These are phyloP conservation scores for Theonella swinhoei DNA, from an alignment of 37 sponge, comb jelly and placozoan genomes.

Conservation along the genomic window DNA sequence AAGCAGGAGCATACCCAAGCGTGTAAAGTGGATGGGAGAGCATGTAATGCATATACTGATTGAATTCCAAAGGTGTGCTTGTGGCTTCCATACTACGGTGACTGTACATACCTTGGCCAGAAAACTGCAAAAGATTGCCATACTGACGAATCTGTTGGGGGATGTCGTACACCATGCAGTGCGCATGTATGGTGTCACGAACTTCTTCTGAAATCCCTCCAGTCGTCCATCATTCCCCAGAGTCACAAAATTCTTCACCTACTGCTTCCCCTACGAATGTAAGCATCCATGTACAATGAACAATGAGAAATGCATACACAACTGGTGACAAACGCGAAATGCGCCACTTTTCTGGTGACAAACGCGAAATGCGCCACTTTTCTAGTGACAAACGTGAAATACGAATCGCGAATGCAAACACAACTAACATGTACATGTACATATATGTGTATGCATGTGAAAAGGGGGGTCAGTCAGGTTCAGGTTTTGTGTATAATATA, in stretches of 20 bases:
- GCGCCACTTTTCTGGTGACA: no score
- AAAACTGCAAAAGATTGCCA: constrained; percentile 2
- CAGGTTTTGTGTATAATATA: no score
- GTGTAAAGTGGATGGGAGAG: no score
- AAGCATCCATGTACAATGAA: neutral
- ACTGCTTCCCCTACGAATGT: neutral
- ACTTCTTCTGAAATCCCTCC: neutral
- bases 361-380: neutral
- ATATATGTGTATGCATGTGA: no score
- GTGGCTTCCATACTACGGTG: no score
- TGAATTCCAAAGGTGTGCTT: no score
- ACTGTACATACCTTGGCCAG: constrained; percentile 32
- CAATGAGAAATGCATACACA: neutral
- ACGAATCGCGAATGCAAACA: no score
- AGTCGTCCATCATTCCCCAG: neutral
- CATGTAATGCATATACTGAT: neutral
- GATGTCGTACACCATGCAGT: constrained; percentile 13
- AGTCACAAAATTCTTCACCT: neutral
- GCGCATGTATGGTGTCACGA: constrained; percentile 29
- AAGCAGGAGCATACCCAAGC: no score
- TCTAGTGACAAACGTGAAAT: neutral
- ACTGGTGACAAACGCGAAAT: neutral
- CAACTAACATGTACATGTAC: no score
- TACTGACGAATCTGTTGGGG: neutral
- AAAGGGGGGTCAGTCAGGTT: no score